Percentiles rank a stretch among this genome's conserved stretches.
These are phyloP conservation scores for Cephus pulcher DNA, from an alignment of 2,888 invertebrate species.

Conservation along the genomic window DNA sequence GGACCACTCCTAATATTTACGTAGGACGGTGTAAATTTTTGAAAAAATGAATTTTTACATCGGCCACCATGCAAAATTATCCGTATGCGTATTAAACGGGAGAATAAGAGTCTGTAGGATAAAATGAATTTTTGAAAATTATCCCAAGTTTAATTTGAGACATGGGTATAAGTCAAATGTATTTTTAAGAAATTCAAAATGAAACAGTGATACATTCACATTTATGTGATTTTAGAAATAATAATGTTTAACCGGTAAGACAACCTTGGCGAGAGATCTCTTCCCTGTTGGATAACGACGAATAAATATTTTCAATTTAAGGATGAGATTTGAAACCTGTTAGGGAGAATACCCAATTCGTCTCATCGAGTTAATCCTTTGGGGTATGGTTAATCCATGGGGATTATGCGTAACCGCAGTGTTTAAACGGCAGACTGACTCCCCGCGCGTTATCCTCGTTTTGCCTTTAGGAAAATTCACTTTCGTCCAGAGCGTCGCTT, in stretches of 20 bases:
- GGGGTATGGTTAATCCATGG: constrained; percentile 43
- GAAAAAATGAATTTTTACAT: neutral
- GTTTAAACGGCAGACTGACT: constrained; percentile 45
- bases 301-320: constrained; percentile 32
- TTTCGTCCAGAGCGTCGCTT: neutral
- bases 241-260: neutral
- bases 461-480: constrained; percentile 41
- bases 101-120: neutral
- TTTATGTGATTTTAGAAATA: neutral
- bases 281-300: neutral
- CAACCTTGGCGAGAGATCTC: neutral
- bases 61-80: neutral
- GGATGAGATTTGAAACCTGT: constrained; percentile 2
- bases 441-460: constrained; percentile 27
- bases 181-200: neutral
- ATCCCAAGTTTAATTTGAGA: rapidly evolving
- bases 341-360: constrained; percentile 33
- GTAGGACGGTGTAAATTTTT: neutral
- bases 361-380: constrained; percentile 46
- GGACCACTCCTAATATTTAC: neutral
- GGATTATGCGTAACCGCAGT: constrained; percentile 52
- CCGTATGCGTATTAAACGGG: no score
- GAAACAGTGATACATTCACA: neutral
- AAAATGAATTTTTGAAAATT: neutral
- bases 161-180: no score